phyloP scores from a whole-genome alignment of 2,888 invertebrate species.

The Limnephilus rhombicus region DNA sequence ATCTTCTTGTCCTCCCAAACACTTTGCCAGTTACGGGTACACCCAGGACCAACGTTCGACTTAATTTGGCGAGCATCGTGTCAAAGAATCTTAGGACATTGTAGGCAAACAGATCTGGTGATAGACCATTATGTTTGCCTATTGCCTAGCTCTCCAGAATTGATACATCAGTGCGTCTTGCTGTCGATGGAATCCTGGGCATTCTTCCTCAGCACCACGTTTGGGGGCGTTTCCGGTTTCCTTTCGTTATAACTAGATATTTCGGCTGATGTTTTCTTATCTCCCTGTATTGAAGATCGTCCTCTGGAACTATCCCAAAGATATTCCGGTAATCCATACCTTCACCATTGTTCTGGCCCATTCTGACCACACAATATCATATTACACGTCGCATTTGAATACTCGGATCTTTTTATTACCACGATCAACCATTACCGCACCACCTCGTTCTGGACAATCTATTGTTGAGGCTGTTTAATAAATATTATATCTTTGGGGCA shows the following conservation, averaged over 20 bases:
- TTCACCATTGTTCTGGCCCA: constrained; percentile 11
- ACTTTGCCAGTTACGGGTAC: no score
- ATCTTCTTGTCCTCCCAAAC: no score
- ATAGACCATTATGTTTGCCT: no score
- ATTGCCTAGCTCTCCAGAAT: no score
- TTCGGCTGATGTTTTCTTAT: not conserved
- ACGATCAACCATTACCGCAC: not conserved
- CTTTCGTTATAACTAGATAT: not conserved
- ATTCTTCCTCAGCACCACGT: not conserved
- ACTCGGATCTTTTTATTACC: constrained; percentile 37
- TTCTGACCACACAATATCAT: constrained; percentile 40
- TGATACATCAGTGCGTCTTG: no score
- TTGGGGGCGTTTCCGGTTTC: not conserved
- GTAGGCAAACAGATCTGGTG: no score
- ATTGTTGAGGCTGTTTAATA: constrained; percentile 18
- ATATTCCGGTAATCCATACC: constrained; percentile 26
- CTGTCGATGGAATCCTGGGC: not conserved
- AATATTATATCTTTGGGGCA: not conserved
- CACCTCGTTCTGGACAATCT: not conserved
- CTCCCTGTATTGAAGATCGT: constrained; percentile 11
- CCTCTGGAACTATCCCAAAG: not conserved
- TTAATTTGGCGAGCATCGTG: no score
- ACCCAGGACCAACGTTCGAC: no score
- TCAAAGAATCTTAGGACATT: no score
- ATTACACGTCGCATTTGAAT: constrained; percentile 41